Evolutionary conservation across 2,888 invertebrate species (phyloP), one percentile per base, ranked within the genome.

Genomic region (Cenopis cana): DNA sequence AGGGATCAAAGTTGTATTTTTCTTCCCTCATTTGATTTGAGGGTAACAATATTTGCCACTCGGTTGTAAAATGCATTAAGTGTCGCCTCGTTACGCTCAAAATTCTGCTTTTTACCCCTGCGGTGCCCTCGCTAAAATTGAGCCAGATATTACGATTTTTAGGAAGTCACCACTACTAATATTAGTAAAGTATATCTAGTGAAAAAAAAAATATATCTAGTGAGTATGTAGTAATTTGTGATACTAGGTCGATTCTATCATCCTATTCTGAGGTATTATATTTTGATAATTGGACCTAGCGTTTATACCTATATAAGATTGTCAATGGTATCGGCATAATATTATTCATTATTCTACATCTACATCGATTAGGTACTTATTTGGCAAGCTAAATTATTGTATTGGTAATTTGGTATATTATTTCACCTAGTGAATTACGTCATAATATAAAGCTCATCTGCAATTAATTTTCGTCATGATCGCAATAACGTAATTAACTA

Each of bases 171-270:
- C 52, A 20, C 2, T 52, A 24, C 52, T 52, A 52, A 52, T 20
- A 12, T 52, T 52, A 20, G 12, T 54, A 24, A 54, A 20, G 52
- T 24, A 24, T 24, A 24, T 24, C 24, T 24, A 24, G 24, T 24
- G 24, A 24, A n/a, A n/a, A n/a, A n/a, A n/a, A n/a, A n/a, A n/a
- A n/a, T n/a, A n/a, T 20, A 38, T 2, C 8, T 60, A 60, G 60
- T 60, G 17, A 14, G 41, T 41, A 68, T 38, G 20, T 64, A 50
- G 38, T 54, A n/a, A 65, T 57, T 57, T 69, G 69, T 69, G 69
- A 69, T 69, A 69, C 29, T 69, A 64, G 64, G 55, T 69, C 69
- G 64, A 50, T 64, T 54, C 18, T 52, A 49, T 60, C 8, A 10
- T 36, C 46, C 24, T 18, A 41, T 54, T 9, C n/a, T 20, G 20